phyloP scores from a whole-genome alignment of 2,113 vertebrate species.

The Grammomys surdaster region DNA sequence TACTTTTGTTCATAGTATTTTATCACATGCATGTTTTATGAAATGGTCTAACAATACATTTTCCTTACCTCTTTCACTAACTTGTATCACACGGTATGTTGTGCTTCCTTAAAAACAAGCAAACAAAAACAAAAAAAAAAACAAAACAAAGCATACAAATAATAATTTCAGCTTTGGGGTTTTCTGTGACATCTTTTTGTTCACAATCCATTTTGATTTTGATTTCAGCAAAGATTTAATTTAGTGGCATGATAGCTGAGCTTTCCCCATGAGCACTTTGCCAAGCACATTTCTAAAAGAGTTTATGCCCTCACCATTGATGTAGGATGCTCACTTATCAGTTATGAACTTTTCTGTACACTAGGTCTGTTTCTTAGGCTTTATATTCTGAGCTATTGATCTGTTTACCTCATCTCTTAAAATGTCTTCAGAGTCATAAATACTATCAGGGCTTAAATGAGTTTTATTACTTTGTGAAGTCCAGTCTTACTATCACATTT shows the following conservation, averaged over 20 bases:
- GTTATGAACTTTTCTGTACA: not conserved
- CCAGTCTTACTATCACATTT: not conserved
- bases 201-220: not conserved
- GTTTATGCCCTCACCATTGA: not conserved
- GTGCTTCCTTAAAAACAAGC: not conserved
- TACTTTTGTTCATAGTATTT: not conserved
- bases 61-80: not conserved
- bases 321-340: not conserved
- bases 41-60: not conserved
- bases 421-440: not conserved
- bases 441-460: not conserved
- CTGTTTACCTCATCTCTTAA: constrained; percentile 45
- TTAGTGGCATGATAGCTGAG: not conserved
- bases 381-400: not conserved
- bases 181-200: not conserved
- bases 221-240: not conserved
- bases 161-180: not conserved
- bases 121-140: too few species aligned
- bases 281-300: not conserved
- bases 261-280: not conserved
- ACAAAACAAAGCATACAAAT: not conserved
- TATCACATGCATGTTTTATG: not conserved
- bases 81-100: not conserved
- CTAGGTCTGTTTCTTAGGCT: not conserved
- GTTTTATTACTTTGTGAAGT: not conserved